Evolutionary conservation across 2,888 invertebrate genomes (phyloP), one percentile per base, ranked within the genome.

Genomic region (Andrena camellia): DNA sequence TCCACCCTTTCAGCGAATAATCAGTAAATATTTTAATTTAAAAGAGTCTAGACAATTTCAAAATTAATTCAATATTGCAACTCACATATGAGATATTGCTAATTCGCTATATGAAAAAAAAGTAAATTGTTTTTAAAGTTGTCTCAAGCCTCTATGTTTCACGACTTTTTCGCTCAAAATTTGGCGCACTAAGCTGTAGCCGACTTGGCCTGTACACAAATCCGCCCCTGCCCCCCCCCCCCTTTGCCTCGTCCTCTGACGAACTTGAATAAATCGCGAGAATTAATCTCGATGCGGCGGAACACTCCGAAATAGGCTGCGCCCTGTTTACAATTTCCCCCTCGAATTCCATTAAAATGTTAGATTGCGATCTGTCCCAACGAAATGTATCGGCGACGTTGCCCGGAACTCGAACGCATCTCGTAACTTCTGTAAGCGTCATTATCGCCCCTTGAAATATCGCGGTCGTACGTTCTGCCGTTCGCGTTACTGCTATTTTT

Each of bases 341-440:
- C 73, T 71, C 81, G 82, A 84, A 86, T 87, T 85, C 84, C 82
- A 83, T 83, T 87, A 82, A 75, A 85, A 77, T 82, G 79, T 83
- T 81, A 83, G 82, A 85, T 84, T 64, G 71, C 71, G 69, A 84
- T 83, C 82, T 80, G 69, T 72, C 72, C 31, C 69, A 60, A 23
- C 80, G 84, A 86, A 78, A 81, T 81, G 5, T 42, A 82, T 76
- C 57, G 64, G 17, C 29, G 52, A 50, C 57, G 63, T 70, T 52
- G 64, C 54, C 57, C 52, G 74, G 80, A 84, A 81, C 84, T 86
- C 69, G 84, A 59, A 73, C 59, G 57, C 54, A 74, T 74, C 77
- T 48, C 54, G 62, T 64, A 68, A 72, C 33, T 64, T 81, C 54
- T 71, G 77, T 75, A 54, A 66, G 13, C 60, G 42, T 73, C 74